Percentiles rank a stretch among this genome's conserved stretches.
Conservation (phyloP, 2,888 invertebrate species). For the Nomada ferruginata region DNA sequence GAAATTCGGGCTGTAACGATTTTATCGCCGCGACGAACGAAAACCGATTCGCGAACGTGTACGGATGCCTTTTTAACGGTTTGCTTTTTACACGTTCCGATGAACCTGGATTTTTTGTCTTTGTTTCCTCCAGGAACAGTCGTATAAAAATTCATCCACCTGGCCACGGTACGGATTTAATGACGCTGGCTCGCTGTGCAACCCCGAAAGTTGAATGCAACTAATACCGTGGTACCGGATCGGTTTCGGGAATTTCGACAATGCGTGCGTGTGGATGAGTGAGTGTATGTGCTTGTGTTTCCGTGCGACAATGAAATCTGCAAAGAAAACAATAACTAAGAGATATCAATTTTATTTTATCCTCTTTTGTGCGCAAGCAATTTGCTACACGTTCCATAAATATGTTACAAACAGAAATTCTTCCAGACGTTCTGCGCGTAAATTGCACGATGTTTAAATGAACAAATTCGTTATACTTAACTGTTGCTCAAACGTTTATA, state of each 20-base stretch:
- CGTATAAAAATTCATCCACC: slow-evolving; percentile 14
- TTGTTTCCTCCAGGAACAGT: not conserved
- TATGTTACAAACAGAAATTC: not conserved
- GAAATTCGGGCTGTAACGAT: slow-evolving; percentile 9
- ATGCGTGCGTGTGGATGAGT: not conserved
- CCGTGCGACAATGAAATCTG: not conserved
- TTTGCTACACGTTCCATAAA: not conserved
- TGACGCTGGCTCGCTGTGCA: not conserved
- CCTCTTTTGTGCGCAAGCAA: slow-evolving; percentile 6
- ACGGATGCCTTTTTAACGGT: not conserved
- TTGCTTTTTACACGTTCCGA: not conserved
- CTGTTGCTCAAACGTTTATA: too few relatives aligned
- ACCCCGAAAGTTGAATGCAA: slow-evolving; percentile 33
- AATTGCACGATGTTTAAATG: too few relatives aligned
- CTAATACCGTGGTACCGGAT: not conserved
- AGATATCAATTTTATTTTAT: not conserved
- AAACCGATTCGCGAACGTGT: not conserved
- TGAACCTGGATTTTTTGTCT: not conserved
- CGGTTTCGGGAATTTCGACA: not conserved
- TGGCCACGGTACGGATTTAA: slow-evolving; percentile 11
- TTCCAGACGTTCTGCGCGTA: not conserved
- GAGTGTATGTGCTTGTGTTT: too few relatives aligned
- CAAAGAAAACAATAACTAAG: not conserved
- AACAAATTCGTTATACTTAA: too few relatives aligned
- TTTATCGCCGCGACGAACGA: not conserved